A percentile compares a stretch with the other conserved stretches of the same genome.
Conservation (phyloP, 2,797 vertebrate species). For the Eulemur rubriventer region DNA sequence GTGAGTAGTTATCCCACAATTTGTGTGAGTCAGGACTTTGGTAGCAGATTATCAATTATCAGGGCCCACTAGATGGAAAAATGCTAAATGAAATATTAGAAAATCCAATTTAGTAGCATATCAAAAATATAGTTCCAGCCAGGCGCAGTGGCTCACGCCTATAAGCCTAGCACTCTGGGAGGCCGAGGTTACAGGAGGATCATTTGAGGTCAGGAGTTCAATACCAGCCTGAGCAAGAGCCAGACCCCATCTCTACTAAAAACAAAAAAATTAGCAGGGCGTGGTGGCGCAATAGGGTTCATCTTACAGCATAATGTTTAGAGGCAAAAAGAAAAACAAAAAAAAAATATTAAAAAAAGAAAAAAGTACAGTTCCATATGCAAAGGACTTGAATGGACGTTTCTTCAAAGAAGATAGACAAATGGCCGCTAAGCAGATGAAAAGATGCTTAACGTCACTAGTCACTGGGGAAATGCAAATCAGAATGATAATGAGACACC, state of each 20-base stretch:
- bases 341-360: not conserved
- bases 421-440: not conserved
- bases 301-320: no score
- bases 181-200: no score
- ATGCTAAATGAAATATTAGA: not conserved
- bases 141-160: not conserved
- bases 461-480: not conserved
- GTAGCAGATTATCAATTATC: not conserved
- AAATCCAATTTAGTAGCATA: not conserved
- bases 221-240: not conserved
- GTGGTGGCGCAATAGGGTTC: not conserved
- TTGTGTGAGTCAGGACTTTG: not conserved
- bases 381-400: not conserved
- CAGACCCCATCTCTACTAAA: not conserved
- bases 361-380: not conserved
- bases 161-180: not conserved
- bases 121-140: not conserved
- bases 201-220: no score
- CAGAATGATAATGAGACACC: not conserved
- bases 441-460: not conserved
- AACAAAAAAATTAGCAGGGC: not conserved
- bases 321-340: no score
- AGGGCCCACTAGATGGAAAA: not conserved
- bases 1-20: not conserved
- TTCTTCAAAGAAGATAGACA: not conserved